Evolutionary conservation across 2,113 vertebrate species (phyloP).

Genomic region (Hyaena hyaena): DNA sequence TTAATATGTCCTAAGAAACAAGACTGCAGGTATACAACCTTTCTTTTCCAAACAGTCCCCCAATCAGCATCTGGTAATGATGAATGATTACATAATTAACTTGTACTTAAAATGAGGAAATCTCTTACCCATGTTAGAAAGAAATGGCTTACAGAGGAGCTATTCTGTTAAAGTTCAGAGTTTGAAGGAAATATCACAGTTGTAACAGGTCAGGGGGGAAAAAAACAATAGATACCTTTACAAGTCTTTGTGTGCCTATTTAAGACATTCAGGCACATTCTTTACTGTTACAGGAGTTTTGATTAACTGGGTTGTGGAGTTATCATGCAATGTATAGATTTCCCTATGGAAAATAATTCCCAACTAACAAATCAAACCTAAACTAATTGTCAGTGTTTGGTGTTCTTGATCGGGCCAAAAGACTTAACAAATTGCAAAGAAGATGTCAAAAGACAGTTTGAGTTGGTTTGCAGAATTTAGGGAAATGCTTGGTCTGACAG

Average conservation of each 20-base stretch:
- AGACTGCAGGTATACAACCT: constrained; percentile 4
- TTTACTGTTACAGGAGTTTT: constrained; percentile 52
- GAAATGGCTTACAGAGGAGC: neutral
- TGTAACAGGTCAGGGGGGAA: constrained; percentile 46
- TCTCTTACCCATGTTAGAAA: constrained; percentile 9
- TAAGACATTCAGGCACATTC: neutral
- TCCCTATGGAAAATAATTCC: constrained; percentile 62
- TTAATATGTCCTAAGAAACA: constrained; percentile 27
- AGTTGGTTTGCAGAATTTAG: constrained; percentile 84
- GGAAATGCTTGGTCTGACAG: constrained; percentile 84
- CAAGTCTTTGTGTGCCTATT: constrained; percentile 56
- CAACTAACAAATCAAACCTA: constrained; percentile 56
- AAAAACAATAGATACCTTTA: constrained; percentile 73
- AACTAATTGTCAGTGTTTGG: constrained; percentile 72
- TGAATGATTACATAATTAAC: constrained; percentile 47
- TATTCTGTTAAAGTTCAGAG: constrained; percentile 71
- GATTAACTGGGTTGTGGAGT: constrained; percentile 55
- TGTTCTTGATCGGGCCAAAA: constrained; percentile 76
- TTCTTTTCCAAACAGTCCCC: constrained; percentile 6
- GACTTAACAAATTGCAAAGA: constrained; percentile 82
- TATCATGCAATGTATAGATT: constrained; percentile 60
- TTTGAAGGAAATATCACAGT: constrained; percentile 63
- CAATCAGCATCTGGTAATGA: neutral
- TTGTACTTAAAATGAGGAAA: constrained; percentile 15
- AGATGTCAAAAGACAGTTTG: constrained; percentile 83